phyloP scores from a whole-genome alignment of 2,888 invertebrate genomes.

The Drosophila niveifrons region DNA sequence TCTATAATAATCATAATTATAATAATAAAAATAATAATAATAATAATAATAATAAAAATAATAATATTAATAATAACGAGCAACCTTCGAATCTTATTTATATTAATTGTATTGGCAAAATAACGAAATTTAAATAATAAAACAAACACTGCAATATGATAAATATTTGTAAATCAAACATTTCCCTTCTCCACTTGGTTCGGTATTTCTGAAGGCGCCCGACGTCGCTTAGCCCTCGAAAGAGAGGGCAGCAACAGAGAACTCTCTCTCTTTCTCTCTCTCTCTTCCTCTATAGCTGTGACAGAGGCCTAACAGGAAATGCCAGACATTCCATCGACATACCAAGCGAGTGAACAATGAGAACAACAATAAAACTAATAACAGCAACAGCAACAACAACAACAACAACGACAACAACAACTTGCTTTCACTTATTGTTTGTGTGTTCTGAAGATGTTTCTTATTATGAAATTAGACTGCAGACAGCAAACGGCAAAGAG shows the following conservation, averaged over 20 bases:
- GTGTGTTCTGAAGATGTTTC: constrained; percentile 71
- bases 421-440: constrained; percentile 54
- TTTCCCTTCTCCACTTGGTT: not conserved
- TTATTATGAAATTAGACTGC: constrained; percentile 80
- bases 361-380: constrained; percentile 58
- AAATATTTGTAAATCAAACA: not conserved
- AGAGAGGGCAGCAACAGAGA: too few relatives aligned
- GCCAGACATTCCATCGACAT: constrained; percentile 65
- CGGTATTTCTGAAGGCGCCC: not conserved
- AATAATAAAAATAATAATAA: too few relatives aligned
- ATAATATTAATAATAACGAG: too few relatives aligned
- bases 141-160: too few relatives aligned
- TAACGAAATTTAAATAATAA: too few relatives aligned
- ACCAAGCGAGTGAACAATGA: constrained; percentile 64
- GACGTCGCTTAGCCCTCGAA: too few relatives aligned
- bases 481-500: constrained; percentile 35
- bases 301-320: constrained; percentile 68
- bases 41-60: too few relatives aligned
- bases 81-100: too few relatives aligned
- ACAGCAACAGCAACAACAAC: constrained; percentile 47
- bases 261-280: too few relatives aligned
- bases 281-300: too few relatives aligned
- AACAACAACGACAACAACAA: constrained; percentile 1
- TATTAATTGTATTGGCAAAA: too few relatives aligned
- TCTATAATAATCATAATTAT: too few relatives aligned